Evolutionary conservation across 2,888 invertebrate species (phyloP), one percentile per base, ranked within the genome.

Genomic region (Carabus problematicus): DNA sequence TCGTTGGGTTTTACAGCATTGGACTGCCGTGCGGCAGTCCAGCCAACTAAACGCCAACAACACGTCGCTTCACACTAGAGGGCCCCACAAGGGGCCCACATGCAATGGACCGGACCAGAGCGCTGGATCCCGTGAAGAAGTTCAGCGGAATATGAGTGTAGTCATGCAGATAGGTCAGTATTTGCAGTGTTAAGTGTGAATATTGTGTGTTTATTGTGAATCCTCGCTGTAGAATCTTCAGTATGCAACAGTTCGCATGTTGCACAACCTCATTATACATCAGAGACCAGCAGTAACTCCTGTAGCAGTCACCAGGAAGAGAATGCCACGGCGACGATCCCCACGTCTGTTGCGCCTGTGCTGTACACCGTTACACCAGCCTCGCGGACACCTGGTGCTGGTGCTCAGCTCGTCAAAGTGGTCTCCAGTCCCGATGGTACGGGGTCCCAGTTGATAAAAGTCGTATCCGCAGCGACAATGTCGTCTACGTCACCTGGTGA

Each of bases 401-500:
- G 52, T 56, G 66, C 72, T 64, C 43, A 55, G 47, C 29, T 70
- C n/a, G 42, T 70, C 3, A 71, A 54, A 72, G 66, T 66, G 54
- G 69, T 67, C 47, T 60, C 18, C 12, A 39, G 62, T 1, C 42
- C 59, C 8, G 63, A 69, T 12, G 56, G 70, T 8, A 56, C 58
- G 8, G 43, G 54, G 2, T 39, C 70, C 9, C 59, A 67, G 19
- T 47, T 64, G 4, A 64, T 58, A 6, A 64, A 67, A 61, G 72
- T 79, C 19, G 75, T 79, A 12, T 75, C 78, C 39, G 70, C 77
- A 12, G 75, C 73, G n/a, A 11, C 39, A 3, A n/a, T 39, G 52
- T 1, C 52, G 16, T 52, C 16, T 39, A 56, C 29, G 6, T 29
- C 29, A 19, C 29, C 56, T 8, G 56, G 29, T 56, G 14, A 45